A percentile compares a stretch with the other conserved stretches of the same genome.
Conservation (phyloP, 2,888 invertebrate species). For the Himalopsyche japonica region DNA sequence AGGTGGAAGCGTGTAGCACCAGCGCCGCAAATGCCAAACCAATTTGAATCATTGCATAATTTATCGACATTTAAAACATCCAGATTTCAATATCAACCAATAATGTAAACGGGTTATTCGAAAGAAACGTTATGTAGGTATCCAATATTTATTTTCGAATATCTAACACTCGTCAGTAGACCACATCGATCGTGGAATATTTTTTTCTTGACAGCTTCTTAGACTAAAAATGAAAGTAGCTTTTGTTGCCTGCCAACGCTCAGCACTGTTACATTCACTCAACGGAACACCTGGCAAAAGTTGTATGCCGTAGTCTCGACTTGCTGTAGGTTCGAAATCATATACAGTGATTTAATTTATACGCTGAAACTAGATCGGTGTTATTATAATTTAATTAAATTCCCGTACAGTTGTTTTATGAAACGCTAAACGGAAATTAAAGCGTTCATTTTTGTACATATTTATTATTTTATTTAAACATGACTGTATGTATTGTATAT, state of each 20-base stretch:
- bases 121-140: background rate
- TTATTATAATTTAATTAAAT: background rate
- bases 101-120: background rate
- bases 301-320: background rate
- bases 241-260: conserved; percentile 14
- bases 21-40: background rate
- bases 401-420: background rate
- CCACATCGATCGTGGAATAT: background rate
- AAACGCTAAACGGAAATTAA: background rate
- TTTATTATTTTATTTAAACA: background rate
- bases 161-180: background rate
- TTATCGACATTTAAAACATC: background rate
- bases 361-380: background rate
- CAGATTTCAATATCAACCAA: background rate
- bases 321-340: background rate
- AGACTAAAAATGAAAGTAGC: conserved; percentile 34
- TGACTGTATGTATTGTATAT: too few species aligned
- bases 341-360: background rate
- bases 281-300: background rate
- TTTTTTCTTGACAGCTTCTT: conserved; percentile 21
- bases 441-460: background rate
- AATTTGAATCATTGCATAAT: background rate
- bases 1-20: background rate
- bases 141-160: background rate
- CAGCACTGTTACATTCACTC: background rate